These are phyloP conservation scores for Lithosia quadra DNA, from an alignment of 2,888 invertebrate species.

Conservation along the genomic window DNA sequence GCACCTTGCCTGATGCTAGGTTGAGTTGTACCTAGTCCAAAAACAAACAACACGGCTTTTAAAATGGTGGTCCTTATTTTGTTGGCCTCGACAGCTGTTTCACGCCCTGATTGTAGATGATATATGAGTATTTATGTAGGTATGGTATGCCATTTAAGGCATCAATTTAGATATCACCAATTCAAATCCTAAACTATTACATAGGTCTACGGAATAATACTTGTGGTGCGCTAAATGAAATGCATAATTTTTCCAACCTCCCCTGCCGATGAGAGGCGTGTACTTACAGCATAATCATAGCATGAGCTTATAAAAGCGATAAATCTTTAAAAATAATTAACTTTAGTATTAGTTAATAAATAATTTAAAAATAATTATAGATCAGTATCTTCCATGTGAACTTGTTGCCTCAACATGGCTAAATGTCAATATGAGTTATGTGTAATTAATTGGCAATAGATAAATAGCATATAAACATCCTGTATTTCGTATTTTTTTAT, in stretches of 20 bases:
- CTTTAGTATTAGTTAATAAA: conserved; percentile 11
- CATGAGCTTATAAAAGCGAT: conserved; percentile 3
- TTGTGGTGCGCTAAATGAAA: too few species aligned
- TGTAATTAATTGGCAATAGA: conserved; percentile 12
- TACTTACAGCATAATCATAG: too few species aligned
- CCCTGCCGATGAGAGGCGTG: neutral
- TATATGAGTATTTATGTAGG: too few species aligned
- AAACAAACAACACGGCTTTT: neutral
- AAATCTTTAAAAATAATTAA: conserved; percentile 19
- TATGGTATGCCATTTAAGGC: too few species aligned
- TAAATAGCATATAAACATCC: neutral
- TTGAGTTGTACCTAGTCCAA: too few species aligned
- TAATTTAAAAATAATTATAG: conserved; percentile 19
- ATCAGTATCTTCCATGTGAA: conserved; percentile 8
- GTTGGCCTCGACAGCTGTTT: too few species aligned
- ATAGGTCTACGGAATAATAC: too few species aligned
- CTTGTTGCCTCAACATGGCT: conserved; percentile 7
- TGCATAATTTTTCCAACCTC: neutral
- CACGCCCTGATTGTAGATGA: too few species aligned
- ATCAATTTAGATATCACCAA: too few species aligned
- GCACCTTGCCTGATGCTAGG: neutral
- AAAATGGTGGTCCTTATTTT: neutral
- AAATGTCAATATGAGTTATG: conserved; percentile 17
- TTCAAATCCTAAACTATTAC: too few species aligned
- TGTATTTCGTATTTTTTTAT: neutral